Evolutionary conservation across 2,113 vertebrate genomes (phyloP), one percentile per base, ranked within the genome.

Genomic region (Lepidothrix coronata): DNA sequence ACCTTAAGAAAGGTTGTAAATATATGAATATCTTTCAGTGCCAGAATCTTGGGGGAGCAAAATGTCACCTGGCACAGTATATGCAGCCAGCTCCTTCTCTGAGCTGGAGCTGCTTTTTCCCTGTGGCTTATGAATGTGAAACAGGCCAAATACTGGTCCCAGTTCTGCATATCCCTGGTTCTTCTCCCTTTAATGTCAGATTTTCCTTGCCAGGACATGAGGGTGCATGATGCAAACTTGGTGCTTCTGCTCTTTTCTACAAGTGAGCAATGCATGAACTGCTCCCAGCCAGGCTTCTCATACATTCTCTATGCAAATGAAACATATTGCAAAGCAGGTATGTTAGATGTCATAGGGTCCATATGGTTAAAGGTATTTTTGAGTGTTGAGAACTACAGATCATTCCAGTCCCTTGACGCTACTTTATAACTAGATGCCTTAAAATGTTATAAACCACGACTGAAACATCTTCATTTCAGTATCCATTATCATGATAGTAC

Each of bases 1-100:
- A 95, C 95, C 94, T 97, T 95, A 93, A 95, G 92, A 95, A 93
- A 93, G 76, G 80, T 63, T 93, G 89, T 72, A 95, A 97, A 96
- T 84, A 84, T 48, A 89, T 67, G 11, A 95, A 35, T 52, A 84
- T 55, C 43, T 84, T 78, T 78, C 52, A 19, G 21, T 41, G 67
- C 52, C 68, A 88, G 85, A 82, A 92, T 35, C 71, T 52, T 80
- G 41, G 46, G 37, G 88, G 23, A 93, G 43, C 57, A 75, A 94
- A 95, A 96, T 96, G 80, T 96, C 88, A 93, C 61, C 61, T 85
- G 76, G 76, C 76, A 88, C 14, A 44, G 18, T 22, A 14, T 8
- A 61, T 33, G 27, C 57, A 92, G 84, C 25, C 24, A 78, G 8
- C 28, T 74, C n/a, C n/a, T 85, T 33, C 83, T 61, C 25, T 57